Evolutionary conservation across 2,888 invertebrate genomes (phyloP), one percentile per base, ranked within the genome.

Genomic region (Bellardia bayeri): DNA sequence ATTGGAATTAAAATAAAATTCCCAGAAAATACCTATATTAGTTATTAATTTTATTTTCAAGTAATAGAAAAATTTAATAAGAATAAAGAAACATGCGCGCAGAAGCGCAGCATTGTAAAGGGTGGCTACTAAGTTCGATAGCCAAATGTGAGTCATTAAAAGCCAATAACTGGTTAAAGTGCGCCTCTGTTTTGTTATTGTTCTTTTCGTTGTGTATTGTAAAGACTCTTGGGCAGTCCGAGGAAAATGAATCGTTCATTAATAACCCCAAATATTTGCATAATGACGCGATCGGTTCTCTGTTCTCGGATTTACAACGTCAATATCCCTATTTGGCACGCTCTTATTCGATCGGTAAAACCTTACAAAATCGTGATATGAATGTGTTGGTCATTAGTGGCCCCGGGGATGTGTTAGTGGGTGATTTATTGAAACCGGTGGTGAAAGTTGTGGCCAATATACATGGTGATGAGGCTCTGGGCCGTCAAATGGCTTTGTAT

Each of bases 401-500:
- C 6, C 85, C 69, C 4, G 64, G 79, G 37, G 82, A 85, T n/a
- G 89, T 89, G 0, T 37, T 63, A 6, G 85, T 72, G 13, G 79
- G 76, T 40, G 90, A 91, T 94, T 95, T 93, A 93, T 95, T 91
- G 94, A 96, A 97, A 89, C 98, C 98, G 0, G 97, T 98, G 95
- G 96, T 99, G 89, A 99, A 99, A 92, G 96, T 97, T 94, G 97
- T 98, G 76, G 98, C 97, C 6, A 99, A 99, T 91, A 98, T 99
- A 97, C 98, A 98, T 92, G 99, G 99, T 7, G 98, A 99, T 92
- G 99, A 99, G 93, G 95, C 97, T 1, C 94, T 99, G 30, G 99
- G 98, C 0, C 94, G 98, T 37, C 96, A 98, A 92, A 93, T 98
- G 76, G 94, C 98, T 88, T 94, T 99, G 54, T 96, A 96, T 91